phyloP scores from a whole-genome alignment of 2,888 invertebrate genomes.

The Chymomyza fuscimana region DNA sequence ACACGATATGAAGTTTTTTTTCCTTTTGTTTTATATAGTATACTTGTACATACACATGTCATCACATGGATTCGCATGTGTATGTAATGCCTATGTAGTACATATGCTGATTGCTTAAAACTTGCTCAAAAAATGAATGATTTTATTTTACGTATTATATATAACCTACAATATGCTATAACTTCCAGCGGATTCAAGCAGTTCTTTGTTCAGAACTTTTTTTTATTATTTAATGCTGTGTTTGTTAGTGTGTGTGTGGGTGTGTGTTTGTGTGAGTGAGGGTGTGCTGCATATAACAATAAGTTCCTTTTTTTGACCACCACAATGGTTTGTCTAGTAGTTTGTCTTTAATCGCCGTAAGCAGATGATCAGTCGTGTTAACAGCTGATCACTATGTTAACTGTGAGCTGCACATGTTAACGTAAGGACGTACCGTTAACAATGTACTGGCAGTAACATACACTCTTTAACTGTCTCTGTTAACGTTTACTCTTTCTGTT shows the following conservation, averaged over 20 bases:
- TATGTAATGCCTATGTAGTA: background rate
- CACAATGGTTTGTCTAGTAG: background rate
- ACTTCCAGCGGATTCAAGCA: background rate
- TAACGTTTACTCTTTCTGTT: too few species aligned
- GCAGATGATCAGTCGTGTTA: background rate
- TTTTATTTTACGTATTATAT: constrained; percentile 11
- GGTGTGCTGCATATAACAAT: constrained; percentile 9
- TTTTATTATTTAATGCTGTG: background rate
- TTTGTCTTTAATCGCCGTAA: background rate
- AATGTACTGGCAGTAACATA: too few species aligned
- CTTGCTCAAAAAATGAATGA: constrained; percentile 71
- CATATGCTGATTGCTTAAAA: constrained; percentile 65
- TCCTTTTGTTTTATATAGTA: constrained; percentile 9
- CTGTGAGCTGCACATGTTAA: too few species aligned
- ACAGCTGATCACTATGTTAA: background rate
- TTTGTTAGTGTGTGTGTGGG: constrained; percentile 2
- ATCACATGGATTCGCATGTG: constrained; percentile 1
- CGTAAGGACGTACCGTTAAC: too few species aligned
- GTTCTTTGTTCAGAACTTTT: background rate
- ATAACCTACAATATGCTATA: background rate
- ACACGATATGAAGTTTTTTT: constrained; percentile 41
- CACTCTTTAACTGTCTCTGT: too few species aligned
- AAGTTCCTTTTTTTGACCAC: background rate
- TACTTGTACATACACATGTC: constrained; percentile 10
- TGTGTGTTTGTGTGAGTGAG: constrained; percentile 13